These are phyloP conservation scores for Rhinogobio ventralis DNA, from an alignment of 2,797 vertebrate genomes.

Conservation along the genomic window DNA sequence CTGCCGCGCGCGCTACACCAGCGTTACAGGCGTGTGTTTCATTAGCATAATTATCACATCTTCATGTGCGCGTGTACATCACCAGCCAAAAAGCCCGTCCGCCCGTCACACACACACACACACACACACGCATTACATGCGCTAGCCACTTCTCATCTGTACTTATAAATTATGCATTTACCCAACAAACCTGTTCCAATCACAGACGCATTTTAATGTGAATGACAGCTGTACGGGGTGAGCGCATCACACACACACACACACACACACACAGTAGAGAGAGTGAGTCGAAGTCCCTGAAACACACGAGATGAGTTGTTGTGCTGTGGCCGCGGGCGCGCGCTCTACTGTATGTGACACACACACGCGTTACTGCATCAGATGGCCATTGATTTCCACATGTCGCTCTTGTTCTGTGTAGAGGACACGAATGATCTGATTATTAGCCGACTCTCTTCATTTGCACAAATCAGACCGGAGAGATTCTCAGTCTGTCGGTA, in stretches of 20 bases:
- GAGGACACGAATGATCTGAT: constrained; percentile 70
- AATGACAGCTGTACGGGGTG: constrained; percentile 21
- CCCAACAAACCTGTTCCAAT: constrained; percentile 46
- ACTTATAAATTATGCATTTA: constrained; percentile 50
- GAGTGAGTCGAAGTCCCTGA: constrained; percentile 43
- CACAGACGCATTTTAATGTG: constrained; percentile 41
- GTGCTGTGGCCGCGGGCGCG: constrained; percentile 62
- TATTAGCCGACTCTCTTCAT: constrained; percentile 59
- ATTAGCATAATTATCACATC: constrained; percentile 63
- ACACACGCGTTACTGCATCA: not conserved
- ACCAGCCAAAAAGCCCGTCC: constrained; percentile 36
- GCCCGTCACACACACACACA: not conserved
- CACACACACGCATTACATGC: constrained; percentile 28
- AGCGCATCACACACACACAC: not conserved
- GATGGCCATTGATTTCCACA: constrained; percentile 71
- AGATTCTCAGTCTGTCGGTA: constrained; percentile 35
- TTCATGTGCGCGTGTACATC: constrained; percentile 49
- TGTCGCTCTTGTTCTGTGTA: constrained; percentile 73
- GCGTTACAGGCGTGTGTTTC: constrained; percentile 30
- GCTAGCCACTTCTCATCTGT: constrained; percentile 32
- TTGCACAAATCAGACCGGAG: constrained; percentile 57
- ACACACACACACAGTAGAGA: not conserved
- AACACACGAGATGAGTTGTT: constrained; percentile 41
- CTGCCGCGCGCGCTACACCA: constrained; percentile 11
- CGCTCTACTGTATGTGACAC: constrained; percentile 53